Percentiles rank a stretch among this genome's conserved stretches.
These are phyloP conservation scores for Scolopax bukidnonensis DNA, from an alignment of 2,797 vertebrate genomes.

Conservation along the genomic window DNA sequence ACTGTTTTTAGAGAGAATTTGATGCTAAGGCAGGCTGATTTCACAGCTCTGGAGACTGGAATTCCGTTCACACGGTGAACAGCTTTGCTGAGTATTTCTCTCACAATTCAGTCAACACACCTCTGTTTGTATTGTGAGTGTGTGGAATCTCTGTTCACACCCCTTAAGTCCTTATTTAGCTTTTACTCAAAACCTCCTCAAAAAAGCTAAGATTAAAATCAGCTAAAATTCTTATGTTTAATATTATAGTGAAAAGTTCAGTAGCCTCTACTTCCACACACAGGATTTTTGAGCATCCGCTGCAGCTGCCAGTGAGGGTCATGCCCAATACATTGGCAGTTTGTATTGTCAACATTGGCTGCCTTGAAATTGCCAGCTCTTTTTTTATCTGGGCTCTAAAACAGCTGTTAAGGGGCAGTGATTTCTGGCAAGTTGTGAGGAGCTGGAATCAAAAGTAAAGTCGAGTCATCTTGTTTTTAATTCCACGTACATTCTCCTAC, in stretches of 20 bases:
- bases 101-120: not conserved
- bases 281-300: not conserved
- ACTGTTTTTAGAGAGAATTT: not conserved
- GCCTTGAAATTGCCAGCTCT: not conserved
- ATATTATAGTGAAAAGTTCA: not conserved
- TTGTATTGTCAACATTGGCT: not conserved
- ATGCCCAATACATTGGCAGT: not conserved
- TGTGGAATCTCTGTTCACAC: not conserved
- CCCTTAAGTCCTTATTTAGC: not conserved
- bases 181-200: not conserved
- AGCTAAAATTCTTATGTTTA: not conserved
- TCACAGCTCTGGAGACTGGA: not conserved
- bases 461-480: not conserved
- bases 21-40: not conserved
- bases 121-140: not conserved
- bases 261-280: not conserved
- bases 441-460: not conserved
- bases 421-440: not conserved
- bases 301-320: not conserved
- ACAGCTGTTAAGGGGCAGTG: not conserved
- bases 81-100: not conserved
- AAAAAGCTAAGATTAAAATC: not conserved
- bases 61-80: not conserved
- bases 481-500: accelerated
- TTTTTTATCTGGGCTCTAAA: not conserved